A percentile compares a stretch with the other conserved stretches of the same genome.
These are phyloP conservation scores for Bufo gargarizans DNA, from an alignment of 2,113 vertebrate species.

Conservation along the genomic window DNA sequence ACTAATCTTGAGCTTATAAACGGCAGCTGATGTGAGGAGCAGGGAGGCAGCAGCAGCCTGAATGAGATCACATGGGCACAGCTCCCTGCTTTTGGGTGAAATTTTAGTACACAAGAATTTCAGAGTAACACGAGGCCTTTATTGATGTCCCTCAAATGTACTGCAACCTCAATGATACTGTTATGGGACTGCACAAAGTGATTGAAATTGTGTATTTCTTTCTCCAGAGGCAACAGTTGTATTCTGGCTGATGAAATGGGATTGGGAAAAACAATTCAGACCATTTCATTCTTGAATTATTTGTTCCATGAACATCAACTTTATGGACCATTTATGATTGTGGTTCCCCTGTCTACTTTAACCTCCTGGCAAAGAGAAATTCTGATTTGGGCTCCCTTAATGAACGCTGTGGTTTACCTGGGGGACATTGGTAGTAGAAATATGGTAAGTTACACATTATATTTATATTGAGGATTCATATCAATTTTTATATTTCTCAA, in stretches of 20 bases:
- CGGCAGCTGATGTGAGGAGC: no score
- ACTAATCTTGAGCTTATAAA: no score
- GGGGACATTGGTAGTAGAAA: slow-evolving; percentile 96
- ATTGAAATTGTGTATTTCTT: slow-evolving; percentile 24
- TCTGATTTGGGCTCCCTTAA: slow-evolving; percentile 90
- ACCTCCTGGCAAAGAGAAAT: slow-evolving; percentile 98
- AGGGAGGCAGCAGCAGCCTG: no score
- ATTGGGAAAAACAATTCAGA: slow-evolving; percentile 97
- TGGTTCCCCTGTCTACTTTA: slow-evolving; percentile 96
- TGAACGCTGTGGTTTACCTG: slow-evolving; percentile 96
- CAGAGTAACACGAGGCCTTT: no score
- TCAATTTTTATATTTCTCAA: no score
- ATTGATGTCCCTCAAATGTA: no score
- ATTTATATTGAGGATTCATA: no score
- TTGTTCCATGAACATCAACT: slow-evolving; percentile 92
- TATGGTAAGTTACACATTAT: slow-evolving; percentile 79
- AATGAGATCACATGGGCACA: no score
- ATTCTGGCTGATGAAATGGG: slow-evolving; percentile 99
- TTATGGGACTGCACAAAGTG: background rate
- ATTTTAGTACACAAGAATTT: no score
- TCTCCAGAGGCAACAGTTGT: slow-evolving; percentile 89
- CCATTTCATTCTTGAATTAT: slow-evolving; percentile 94
- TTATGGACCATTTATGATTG: slow-evolving; percentile 92
- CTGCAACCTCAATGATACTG: no score
- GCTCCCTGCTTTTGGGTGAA: no score